Conservation (phyloP, 2,797 vertebrate genomes). For the Nasua narica region DNA sequence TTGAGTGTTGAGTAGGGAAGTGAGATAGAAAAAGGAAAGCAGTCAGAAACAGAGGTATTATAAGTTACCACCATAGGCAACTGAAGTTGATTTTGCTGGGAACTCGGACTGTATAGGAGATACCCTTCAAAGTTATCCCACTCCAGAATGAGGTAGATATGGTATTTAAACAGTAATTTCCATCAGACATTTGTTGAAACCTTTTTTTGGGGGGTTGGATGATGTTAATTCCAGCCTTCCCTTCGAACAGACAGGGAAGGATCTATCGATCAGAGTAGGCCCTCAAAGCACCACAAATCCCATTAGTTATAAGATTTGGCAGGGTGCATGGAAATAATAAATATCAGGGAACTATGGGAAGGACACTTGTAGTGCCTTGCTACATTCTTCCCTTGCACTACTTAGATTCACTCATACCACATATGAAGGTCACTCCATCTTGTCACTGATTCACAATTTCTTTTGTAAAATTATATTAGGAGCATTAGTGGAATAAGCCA, state of each 20-base stretch:
- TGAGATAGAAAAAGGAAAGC: not conserved
- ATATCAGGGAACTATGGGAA: too few relatives aligned
- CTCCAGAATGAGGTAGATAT: not conserved
- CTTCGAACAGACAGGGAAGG: not conserved
- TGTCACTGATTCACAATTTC: not conserved
- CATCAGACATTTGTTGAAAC: not conserved
- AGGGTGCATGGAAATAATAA: not conserved
- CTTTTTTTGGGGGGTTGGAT: not conserved
- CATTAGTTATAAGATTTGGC: not conserved
- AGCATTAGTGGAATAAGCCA: not conserved
- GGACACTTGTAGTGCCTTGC: not conserved
- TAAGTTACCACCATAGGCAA: not conserved
- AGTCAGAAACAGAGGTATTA: not conserved
- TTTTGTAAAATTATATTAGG: not conserved
- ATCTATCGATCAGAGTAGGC: not conserved
- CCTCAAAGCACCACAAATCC: not conserved
- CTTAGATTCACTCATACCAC: not conserved
- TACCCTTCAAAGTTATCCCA: not conserved
- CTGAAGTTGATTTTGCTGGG: not conserved
- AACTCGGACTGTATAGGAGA: not conserved
- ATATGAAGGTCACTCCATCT: not conserved
- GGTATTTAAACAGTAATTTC: not conserved
- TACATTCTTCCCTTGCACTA: not conserved
- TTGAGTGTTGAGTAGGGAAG: not conserved
- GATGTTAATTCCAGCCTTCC: not conserved